These are phyloP conservation scores for Lepeophtheirus nordmannii DNA, from an alignment of 2,888 invertebrate genomes.

Conservation along the genomic window DNA sequence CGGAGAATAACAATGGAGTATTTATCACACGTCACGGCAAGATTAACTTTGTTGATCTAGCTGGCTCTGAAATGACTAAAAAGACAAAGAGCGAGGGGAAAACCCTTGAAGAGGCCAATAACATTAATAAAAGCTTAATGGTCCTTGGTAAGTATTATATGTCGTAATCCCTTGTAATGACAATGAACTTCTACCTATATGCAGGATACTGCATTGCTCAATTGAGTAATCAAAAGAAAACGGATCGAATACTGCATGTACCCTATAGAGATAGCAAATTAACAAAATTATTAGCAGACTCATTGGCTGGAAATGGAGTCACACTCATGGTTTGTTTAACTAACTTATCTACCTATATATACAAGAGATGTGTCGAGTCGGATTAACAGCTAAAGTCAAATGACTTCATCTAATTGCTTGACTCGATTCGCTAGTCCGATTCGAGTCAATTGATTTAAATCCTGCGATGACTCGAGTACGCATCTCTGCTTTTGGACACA, in stretches of 20 bases:
- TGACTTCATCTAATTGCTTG: no score
- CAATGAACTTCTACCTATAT: neutral
- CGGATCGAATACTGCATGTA: slow-evolving; percentile 37
- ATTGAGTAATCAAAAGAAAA: slow-evolving; percentile 56
- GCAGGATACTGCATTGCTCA: slow-evolving; percentile 58
- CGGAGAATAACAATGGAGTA: slow-evolving; percentile 42
- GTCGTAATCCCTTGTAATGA: neutral
- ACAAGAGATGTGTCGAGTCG: neutral
- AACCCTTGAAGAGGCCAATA: slow-evolving; percentile 81
- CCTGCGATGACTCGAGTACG: no score
- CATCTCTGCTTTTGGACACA: no score
- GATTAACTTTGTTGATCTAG: slow-evolving; percentile 85
- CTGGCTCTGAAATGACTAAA: slow-evolving; percentile 92
- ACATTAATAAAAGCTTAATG: slow-evolving; percentile 87
- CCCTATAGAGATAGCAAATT: slow-evolving; percentile 76
- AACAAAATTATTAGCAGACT: slow-evolving; percentile 80
- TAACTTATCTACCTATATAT: neutral
- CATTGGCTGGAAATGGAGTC: slow-evolving; percentile 80
- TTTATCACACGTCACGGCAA: slow-evolving; percentile 82
- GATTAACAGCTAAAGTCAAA: neutral
- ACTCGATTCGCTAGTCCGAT: no score
- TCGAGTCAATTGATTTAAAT: no score
- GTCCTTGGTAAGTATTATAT: slow-evolving; percentile 54
- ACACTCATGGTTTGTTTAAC: slow-evolving; percentile 61
- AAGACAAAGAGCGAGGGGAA: slow-evolving; percentile 71